phyloP scores from a whole-genome alignment of 2,888 invertebrate species.

The Notodonta dromedarius region DNA sequence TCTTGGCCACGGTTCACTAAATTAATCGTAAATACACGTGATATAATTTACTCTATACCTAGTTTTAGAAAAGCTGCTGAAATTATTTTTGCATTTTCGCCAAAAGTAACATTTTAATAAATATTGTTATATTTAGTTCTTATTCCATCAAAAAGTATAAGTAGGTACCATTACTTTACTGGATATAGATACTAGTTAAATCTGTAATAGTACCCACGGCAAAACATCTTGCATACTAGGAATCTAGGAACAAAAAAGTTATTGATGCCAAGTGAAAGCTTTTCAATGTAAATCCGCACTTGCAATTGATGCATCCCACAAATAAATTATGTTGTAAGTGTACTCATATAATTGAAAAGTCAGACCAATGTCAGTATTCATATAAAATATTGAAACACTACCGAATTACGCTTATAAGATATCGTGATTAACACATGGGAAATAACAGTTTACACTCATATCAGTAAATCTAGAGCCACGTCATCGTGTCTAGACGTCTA shows the following conservation, averaged over 20 bases:
- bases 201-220: too few relatives aligned
- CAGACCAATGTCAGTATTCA: background rate
- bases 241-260: background rate
- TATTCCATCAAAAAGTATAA: too few relatives aligned
- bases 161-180: background rate
- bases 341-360: background rate
- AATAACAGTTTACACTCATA: constrained; percentile 11
- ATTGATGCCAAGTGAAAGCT: background rate
- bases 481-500: constrained; percentile 33
- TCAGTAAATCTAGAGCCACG: constrained; percentile 14
- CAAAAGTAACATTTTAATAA: too few relatives aligned
- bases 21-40: background rate
- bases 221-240: too few relatives aligned
- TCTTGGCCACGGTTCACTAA: constrained; percentile 29
- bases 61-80: background rate
- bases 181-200: background rate
- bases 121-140: too few relatives aligned
- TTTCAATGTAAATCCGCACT: background rate
- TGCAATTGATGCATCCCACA: background rate
- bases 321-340: too few relatives aligned
- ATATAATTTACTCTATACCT: background rate
- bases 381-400: background rate
- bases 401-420: background rate
- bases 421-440: constrained; percentile 12
- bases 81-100: too few relatives aligned